Percentiles rank a stretch among this genome's conserved stretches.
Conservation (phyloP, 1,140 invertebrate species). For the Seison nebaliae region DNA sequence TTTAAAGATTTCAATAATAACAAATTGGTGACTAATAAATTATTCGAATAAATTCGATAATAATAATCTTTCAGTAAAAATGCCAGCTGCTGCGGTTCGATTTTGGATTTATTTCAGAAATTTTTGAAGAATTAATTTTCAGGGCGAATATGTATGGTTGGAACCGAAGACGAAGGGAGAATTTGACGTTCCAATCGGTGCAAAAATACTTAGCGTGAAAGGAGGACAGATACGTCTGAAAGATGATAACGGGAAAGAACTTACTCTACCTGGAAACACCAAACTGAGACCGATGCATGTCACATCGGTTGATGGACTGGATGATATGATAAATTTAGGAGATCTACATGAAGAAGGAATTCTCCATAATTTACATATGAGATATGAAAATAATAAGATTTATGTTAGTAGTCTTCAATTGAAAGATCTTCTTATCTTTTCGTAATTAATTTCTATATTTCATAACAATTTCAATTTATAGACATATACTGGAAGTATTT, state of each 20-base stretch:
- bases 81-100: too few species aligned
- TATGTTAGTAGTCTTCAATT: conserved; percentile 42
- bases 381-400: conserved; percentile 93
- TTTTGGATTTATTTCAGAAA: too few species aligned
- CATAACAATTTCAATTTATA: too few species aligned
- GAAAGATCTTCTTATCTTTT: too few species aligned
- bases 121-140: too few species aligned
- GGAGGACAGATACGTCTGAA: background rate
- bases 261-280: background rate
- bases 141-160: conserved; percentile 13
- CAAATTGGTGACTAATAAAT: too few species aligned
- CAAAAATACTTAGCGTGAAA: background rate
- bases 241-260: conserved; percentile 10
- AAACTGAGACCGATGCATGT: conserved; percentile 10
- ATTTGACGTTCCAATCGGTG: conserved; percentile 11
- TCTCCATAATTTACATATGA: conserved; percentile 70
- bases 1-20: too few species aligned
- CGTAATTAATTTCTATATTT: too few species aligned
- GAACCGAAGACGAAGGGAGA: conserved; percentile 6
- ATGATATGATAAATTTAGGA: conserved; percentile 95
- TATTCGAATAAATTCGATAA: too few species aligned
- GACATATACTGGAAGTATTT: conserved; percentile 53
- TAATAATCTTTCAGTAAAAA: too few species aligned
- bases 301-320: conserved; percentile 34
- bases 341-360: conserved; percentile 96